Evolutionary conservation across 2,888 invertebrate species (phyloP), one percentile per base, ranked within the genome.

Genomic region (Campaea margaritaria): DNA sequence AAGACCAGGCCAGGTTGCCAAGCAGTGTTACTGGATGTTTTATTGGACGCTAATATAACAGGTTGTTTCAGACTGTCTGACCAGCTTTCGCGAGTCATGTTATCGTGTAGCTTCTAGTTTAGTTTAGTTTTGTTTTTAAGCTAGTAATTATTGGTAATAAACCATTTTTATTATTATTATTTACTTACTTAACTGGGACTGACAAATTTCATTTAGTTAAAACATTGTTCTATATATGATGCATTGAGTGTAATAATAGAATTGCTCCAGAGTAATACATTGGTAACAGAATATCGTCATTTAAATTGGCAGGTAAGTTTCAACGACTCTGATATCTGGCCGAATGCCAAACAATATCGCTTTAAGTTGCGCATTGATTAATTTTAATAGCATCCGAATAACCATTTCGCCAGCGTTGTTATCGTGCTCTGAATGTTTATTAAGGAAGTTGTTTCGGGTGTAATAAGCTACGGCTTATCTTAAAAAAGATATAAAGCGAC

Each of bases 241-340:
- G 21, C 12, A 36, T n/a, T 12, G 7, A 5, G 36, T 5, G 2
- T 12, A 36, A 11, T 12, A 12, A 36, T 11, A 12, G 36, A 4
- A 12, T 12, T 36, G 12, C 36, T 3, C 12, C n/a, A 12, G 41
- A 41, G 31, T 48, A 43, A 43, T 15, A 51, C 46, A 50, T 47
- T 38, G 58, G 52, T 62, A 57, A 56, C 54, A 59, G 54, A 58
- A 67, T 60, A 64, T 59, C 59, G 55, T 58, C 58, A 54, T 56
- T 61, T 64, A 69, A 70, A 69, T 69, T 70, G 69, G 59, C 63
- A 69, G 68, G 68, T 70, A 73, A 67, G 67, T 72, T 70, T 61
- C 59, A 65, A 62, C 67, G 61, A 64, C 65, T 72, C 67, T 67
- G 66, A 70, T 70, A 69, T 64, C 67, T 74, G 72, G 74, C 72